phyloP scores from a whole-genome alignment of 2,113 vertebrate genomes.

The Entomyzon cyanotis region DNA sequence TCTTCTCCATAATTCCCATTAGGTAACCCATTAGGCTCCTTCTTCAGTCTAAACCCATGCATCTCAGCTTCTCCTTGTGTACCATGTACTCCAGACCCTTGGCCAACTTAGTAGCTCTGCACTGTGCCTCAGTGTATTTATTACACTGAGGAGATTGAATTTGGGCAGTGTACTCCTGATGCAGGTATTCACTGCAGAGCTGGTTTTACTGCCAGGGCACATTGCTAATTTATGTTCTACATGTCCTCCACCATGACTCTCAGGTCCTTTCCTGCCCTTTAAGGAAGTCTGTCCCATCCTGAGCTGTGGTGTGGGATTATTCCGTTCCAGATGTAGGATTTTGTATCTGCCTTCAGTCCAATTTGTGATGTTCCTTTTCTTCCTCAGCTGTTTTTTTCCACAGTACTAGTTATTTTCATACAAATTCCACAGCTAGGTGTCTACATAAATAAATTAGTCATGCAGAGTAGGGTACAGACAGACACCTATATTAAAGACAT shows the following conservation, averaged over 20 bases:
- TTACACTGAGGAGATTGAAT: neutral
- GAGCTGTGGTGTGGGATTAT: neutral
- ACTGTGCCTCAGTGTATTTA: neutral
- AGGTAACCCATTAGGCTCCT: neutral
- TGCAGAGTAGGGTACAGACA: neutral
- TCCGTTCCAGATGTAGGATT: neutral
- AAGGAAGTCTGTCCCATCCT: neutral
- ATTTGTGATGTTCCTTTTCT: neutral
- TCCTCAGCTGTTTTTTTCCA: neutral
- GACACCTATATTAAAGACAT: neutral
- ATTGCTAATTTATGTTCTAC: neutral
- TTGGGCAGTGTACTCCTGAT: neutral
- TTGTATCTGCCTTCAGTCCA: neutral
- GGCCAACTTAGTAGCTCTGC: neutral
- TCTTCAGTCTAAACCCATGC: neutral
- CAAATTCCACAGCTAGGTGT: neutral
- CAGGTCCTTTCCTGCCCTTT: neutral
- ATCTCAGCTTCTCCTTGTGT: neutral
- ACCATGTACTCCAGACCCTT: neutral
- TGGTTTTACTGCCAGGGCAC: neutral
- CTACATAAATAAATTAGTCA: neutral
- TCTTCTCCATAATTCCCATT: neutral
- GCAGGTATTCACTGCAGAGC: neutral
- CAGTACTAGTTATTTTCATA: neutral
- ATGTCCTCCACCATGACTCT: accelerated